Base-by-base conservation (phyloP, 2,113 vertebrate genomes). In the Gopherus evgoodei region DNA sequence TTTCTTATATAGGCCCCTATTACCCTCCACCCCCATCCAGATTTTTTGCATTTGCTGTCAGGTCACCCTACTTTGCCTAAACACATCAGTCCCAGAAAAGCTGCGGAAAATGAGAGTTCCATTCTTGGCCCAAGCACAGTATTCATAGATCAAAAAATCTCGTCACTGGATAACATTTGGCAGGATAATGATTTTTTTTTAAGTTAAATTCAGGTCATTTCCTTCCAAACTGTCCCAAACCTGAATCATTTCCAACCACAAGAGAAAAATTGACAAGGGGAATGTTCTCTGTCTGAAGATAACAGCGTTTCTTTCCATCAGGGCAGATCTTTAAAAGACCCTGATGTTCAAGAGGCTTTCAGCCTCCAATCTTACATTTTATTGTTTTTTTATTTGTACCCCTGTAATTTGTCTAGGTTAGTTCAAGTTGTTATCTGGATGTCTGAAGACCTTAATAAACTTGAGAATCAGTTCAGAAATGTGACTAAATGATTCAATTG, bases 261-360 rank as follows among this genome's bases (percentile, higher is more conserved):
- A n/a, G 31, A 65, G 92, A 95, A 79, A 95, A 95, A 97, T 96
- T 96, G 97, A 96, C 96, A 96, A 97, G 92, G 96, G 93, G 95
- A 97, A 97, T 96, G 90, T 92, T 94, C 96, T 96, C 95, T 96
- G 72, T 95, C 94, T 50, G 27, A 81, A 88, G 65, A 86, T 50
- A 94, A 85, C 3, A 84, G 91, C 42, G 84, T 87, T 96, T 95
- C 87, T 54, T 59, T 95, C 91, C 90, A 93, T 91, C 94, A 94
- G 31, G 38, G 65, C 3, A 81, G 75, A 92, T 91, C 47, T 90
- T 85, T 91, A 22, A 81, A 75, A 87, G 75, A 85, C 62, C 78
- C 89, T 90, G 42, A 53, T 92, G 54, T 87, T 94, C 75, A 92
- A 91, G 89, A 65, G 31, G 6, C 14, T 29, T 14, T 65, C 62